Percentiles rank a stretch among this genome's conserved stretches.
phyloP scores from a whole-genome alignment of 2,888 invertebrate genomes.

The Buathra laborator region DNA sequence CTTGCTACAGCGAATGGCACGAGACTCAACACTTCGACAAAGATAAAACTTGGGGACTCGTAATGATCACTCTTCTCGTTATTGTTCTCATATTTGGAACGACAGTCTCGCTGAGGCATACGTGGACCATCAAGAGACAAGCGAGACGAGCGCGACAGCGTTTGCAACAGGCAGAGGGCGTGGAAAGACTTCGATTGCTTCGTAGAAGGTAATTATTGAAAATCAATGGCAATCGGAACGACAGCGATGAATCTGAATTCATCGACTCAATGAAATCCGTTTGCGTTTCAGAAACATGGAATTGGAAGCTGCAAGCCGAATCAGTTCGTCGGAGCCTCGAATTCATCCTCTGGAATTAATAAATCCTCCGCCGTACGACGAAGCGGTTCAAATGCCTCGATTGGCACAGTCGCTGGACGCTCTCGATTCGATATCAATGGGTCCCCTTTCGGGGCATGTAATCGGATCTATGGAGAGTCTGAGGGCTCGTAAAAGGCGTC shows the following conservation, averaged over 20 bases:
- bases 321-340: conserved; percentile 86
- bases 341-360: conserved; percentile 87
- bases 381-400: conserved; percentile 91
- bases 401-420: conserved; percentile 85
- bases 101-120: conserved; percentile 86
- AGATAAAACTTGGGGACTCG: conserved; percentile 78
- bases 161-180: conserved; percentile 87
- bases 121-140: conserved; percentile 87
- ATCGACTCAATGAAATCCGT: background rate
- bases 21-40: conserved; percentile 29
- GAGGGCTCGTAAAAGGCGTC: conserved; percentile 75
- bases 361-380: conserved; percentile 91
- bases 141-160: conserved; percentile 86
- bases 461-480: conserved; percentile 81
- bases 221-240: background rate
- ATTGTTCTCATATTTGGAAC: conserved; percentile 87
- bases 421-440: conserved; percentile 77
- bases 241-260: too few relatives aligned
- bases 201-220: conserved; percentile 84
- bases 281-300: conserved; percentile 71
- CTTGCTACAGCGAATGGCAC: conserved; percentile 89
- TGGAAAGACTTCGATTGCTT: conserved; percentile 86
- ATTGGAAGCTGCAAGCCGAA: conserved; percentile 71
- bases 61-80: conserved; percentile 77
- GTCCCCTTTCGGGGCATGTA: conserved; percentile 64